Percentiles rank a stretch among this genome's conserved stretches.
These are phyloP conservation scores for Poecilia gillii DNA, from an alignment of 2,797 vertebrate species.

Conservation along the genomic window DNA sequence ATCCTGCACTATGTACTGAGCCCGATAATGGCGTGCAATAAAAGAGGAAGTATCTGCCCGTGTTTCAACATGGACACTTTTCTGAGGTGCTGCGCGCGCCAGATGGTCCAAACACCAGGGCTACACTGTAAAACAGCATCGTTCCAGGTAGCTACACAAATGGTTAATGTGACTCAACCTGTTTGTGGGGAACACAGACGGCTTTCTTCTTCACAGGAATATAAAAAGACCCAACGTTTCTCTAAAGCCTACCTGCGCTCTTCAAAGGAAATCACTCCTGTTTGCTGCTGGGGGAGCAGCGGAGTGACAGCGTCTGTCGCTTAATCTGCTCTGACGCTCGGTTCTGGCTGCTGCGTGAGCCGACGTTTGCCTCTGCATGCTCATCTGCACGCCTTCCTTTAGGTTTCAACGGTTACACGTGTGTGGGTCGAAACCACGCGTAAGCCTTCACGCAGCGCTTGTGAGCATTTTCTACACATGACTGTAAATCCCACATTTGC, in stretches of 20 bases:
- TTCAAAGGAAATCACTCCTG: slow-evolving; percentile 25
- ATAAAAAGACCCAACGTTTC: slow-evolving; percentile 30
- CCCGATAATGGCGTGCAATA: slow-evolving; percentile 55
- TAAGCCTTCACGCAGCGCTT: background rate
- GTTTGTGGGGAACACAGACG: slow-evolving; percentile 43
- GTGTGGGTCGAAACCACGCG: background rate
- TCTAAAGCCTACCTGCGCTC: slow-evolving; percentile 28
- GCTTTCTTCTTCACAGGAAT: slow-evolving; percentile 33
- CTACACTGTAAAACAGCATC: slow-evolving; percentile 43
- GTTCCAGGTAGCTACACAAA: slow-evolving; percentile 48
- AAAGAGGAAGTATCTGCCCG: slow-evolving; percentile 23
- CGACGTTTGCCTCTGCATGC: slow-evolving; percentile 1
- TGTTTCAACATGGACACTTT: slow-evolving; percentile 23
- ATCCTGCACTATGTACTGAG: slow-evolving; percentile 59
- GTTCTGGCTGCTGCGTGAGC: slow-evolving; percentile 21
- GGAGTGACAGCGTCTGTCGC: slow-evolving; percentile 17
- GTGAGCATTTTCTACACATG: background rate
- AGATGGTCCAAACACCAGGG: slow-evolving; percentile 69
- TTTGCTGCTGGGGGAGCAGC: slow-evolving; percentile 19
- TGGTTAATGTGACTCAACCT: slow-evolving; percentile 59
- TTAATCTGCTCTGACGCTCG: slow-evolving; percentile 17
- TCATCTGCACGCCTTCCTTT: slow-evolving; percentile 16
- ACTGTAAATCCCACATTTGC: background rate
- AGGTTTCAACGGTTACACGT: slow-evolving; percentile 7
- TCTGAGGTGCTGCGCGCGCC: slow-evolving; percentile 43